Base-by-base conservation (phyloP, 2,797 vertebrate genomes). In the Melanogrammus aeglefinus region DNA sequence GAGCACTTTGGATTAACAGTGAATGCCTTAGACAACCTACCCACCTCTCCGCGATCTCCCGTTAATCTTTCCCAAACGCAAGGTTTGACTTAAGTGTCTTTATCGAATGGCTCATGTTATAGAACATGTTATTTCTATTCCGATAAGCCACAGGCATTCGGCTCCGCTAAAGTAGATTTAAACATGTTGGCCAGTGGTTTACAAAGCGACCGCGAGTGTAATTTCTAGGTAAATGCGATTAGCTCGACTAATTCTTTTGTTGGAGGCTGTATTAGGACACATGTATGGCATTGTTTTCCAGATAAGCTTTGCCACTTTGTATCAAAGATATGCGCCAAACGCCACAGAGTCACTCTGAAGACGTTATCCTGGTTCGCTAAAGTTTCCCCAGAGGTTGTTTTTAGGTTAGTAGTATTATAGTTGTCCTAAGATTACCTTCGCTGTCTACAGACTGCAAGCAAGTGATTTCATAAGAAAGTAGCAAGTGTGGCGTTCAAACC, bases 191-290 rank as follows among this genome's bases (percentile, higher is more conserved):
- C 84, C 82, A 91, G 81, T 88, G 84, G 81, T 85, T 82, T 75
- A 72, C 80, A 75, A 79, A 74, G 81, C 84, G 21, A 38, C 21
- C 35, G 35, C 16, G 21, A 21, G 74, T 75, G 41, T 84, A 79
- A 84, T 87, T 87, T 82, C 80, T 39, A 85, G 77, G 78, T 57
- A 81, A 83, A 87, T 44, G 88, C 86, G 85, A 92, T 91, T 88
- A 92, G 86, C 89, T 63, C 8, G 84, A 88, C 85, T 91, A 85
- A 91, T 89, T 90, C 89, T 92, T 92, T 93, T 92, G 92, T 93
- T 87, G 89, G 86, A 47, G 77, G 83, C 72, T 84, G 82, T 83
- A 85, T 87, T 76, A 78, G 82, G 85, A 82, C 47, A 80, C 81
- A 84, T 84, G 87, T 79, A 4, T 83, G 86, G 8, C 84, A 80